Conservation (phyloP, 2,797 vertebrate species). For the Melanotaenia boesemani region DNA sequence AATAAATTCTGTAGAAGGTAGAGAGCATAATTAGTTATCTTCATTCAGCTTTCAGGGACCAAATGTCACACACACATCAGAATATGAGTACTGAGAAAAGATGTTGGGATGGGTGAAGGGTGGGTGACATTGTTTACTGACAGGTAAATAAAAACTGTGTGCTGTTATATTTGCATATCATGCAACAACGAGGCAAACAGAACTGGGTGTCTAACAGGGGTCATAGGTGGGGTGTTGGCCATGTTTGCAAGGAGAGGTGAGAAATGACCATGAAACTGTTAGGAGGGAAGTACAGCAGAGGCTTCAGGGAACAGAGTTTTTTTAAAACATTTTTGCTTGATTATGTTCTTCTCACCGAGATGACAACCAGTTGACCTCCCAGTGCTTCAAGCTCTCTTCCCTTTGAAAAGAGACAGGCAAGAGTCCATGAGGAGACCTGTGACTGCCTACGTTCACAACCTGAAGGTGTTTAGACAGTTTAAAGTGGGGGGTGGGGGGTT, state of each 20-base stretch:
- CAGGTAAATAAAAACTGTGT: constrained; percentile 38
- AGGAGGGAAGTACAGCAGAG: constrained; percentile 51
- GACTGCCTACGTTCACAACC: constrained; percentile 44
- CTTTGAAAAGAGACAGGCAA: constrained; percentile 83
- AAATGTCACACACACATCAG: constrained; percentile 45
- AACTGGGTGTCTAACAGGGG: constrained; percentile 41
- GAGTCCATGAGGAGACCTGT: constrained; percentile 67
- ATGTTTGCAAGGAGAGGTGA: constrained; percentile 38
- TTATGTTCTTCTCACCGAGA: constrained; percentile 82
- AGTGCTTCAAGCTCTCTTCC: constrained; percentile 88
- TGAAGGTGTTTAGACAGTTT: constrained; percentile 42
- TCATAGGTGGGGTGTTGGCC: constrained; percentile 53
- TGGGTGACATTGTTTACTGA: constrained; percentile 23
- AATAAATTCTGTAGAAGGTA: too few species aligned
- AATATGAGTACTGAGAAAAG: constrained; percentile 40
- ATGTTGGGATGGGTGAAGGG: constrained; percentile 34
- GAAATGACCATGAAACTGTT: constrained; percentile 40
- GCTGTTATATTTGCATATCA: constrained; percentile 50
- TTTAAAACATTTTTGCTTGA: constrained; percentile 39
- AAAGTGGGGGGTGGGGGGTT: neutral
- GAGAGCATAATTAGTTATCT: neutral
- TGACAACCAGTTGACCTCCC: constrained; percentile 86
- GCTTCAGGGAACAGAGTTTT: constrained; percentile 52
- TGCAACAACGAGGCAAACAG: constrained; percentile 62
- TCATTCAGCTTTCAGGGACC: neutral